These are phyloP conservation scores for Lepidurus apus DNA, from an alignment of 1,140 invertebrate species.

Conservation along the genomic window DNA sequence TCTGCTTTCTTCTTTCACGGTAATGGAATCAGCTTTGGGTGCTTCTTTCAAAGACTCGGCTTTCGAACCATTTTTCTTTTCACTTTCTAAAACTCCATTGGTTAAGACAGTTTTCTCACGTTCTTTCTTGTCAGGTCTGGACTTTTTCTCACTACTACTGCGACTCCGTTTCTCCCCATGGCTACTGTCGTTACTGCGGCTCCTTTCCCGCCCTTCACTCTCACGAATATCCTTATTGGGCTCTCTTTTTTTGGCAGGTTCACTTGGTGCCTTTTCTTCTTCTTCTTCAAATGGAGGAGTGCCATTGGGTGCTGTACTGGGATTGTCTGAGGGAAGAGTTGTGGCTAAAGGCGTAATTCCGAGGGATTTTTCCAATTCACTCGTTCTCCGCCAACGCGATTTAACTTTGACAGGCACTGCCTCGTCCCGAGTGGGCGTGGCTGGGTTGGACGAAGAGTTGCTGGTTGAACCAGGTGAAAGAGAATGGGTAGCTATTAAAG, in stretches of 20 bases:
- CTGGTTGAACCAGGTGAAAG: constrained; percentile 20
- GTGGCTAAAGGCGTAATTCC: background rate
- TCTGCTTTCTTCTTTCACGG: background rate
- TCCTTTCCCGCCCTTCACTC: background rate
- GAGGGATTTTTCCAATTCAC: constrained; percentile 59
- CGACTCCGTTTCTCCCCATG: constrained; percentile 3
- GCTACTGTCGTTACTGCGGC: background rate
- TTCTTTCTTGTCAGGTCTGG: background rate
- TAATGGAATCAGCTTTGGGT: background rate
- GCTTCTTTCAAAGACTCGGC: background rate
- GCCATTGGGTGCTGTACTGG: constrained; percentile 32
- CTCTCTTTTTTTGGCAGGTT: background rate
- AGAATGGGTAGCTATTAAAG: background rate
- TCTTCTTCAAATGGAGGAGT: background rate
- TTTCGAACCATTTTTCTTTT: background rate
- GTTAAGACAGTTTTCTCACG: background rate
- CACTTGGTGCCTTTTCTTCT: constrained; percentile 44
- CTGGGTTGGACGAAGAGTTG: constrained; percentile 16
- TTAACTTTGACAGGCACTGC: constrained; percentile 69
- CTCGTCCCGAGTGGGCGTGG: constrained; percentile 30
- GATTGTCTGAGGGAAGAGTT: constrained; percentile 30
- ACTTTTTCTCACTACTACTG: background rate
- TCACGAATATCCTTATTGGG: background rate
- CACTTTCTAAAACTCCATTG: background rate
- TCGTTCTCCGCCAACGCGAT: constrained; percentile 73